phyloP scores from a whole-genome alignment of 2,888 invertebrate genomes.

The Dione vanillae region DNA sequence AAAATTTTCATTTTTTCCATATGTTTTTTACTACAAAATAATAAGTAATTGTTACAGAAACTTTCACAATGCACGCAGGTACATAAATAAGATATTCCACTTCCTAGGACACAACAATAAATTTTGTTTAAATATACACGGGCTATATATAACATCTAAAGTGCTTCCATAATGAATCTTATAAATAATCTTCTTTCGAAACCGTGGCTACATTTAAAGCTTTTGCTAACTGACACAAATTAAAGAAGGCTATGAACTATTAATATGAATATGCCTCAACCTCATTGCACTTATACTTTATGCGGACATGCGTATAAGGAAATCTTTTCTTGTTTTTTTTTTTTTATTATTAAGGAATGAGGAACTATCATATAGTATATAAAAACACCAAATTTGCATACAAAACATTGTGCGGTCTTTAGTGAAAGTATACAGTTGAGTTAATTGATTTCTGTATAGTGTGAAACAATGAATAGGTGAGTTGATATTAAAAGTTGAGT shows the following conservation, averaged over 20 bases:
- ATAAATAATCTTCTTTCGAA: background rate
- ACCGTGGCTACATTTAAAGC: background rate
- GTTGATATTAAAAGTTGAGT: background rate
- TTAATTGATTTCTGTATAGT: background rate
- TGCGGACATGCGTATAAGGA: background rate
- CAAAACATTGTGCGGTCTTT: background rate
- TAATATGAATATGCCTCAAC: background rate
- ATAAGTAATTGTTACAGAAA: too few species aligned
- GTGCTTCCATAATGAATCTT: too few species aligned
- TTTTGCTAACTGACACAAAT: background rate
- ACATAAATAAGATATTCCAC: too few species aligned
- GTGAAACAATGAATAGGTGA: conserved; percentile 9
- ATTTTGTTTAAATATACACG: too few species aligned
- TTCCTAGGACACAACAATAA: too few species aligned
- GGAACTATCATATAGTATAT: background rate
- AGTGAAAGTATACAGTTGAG: background rate
- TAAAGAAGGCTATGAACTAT: background rate
- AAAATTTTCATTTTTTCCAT: too few species aligned
- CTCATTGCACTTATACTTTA: background rate
- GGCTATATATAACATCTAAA: too few species aligned
- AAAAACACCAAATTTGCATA: background rate
- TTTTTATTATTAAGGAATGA: background rate
- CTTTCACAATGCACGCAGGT: too few species aligned
- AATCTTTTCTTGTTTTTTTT: background rate
- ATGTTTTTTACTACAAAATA: too few species aligned